These are phyloP conservation scores for Dallia pectoralis DNA, from an alignment of 2,797 vertebrate species.

Conservation along the genomic window DNA sequence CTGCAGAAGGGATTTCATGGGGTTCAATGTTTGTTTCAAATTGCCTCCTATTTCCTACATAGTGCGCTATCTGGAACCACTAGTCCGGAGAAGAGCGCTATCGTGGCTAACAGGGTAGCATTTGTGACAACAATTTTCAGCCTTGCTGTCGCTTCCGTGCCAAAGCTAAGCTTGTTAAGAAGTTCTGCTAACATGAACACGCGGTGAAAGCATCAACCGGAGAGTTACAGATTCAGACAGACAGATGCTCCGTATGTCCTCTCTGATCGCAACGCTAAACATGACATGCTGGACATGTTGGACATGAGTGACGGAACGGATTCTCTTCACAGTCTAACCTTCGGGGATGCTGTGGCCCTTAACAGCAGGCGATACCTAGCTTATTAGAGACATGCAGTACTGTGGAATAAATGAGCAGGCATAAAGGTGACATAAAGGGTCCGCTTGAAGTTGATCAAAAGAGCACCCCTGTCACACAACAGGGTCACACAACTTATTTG, in stretches of 20 bases:
- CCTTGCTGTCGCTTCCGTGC: not conserved
- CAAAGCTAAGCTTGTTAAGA: not conserved
- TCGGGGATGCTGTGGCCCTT: conserved; percentile 45
- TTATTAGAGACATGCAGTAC: conserved; percentile 49
- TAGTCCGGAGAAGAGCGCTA: not conserved
- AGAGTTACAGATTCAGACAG: conserved; percentile 53
- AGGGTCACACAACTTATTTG: conserved; percentile 56
- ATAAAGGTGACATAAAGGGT: conserved; percentile 44
- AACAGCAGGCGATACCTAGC: conserved; percentile 39
- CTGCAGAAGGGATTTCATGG: not conserved
- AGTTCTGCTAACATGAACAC: not conserved
- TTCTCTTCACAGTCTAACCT: conserved; percentile 46
- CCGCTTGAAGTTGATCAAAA: conserved; percentile 42
- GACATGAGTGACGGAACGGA: conserved; percentile 56
- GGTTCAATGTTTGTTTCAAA: not conserved
- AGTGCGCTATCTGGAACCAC: not conserved
- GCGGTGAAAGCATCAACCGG: conserved; percentile 47
- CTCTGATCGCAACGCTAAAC: conserved; percentile 55
- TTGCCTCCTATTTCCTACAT: not conserved
- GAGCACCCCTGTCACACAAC: conserved; percentile 22
- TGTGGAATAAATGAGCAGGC: conserved; percentile 51
- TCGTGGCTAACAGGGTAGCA: not conserved
- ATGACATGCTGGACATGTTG: conserved; percentile 53
- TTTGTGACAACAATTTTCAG: not conserved
- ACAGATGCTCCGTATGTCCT: conserved; percentile 62